Base-by-base conservation (phyloP, 2,113 vertebrate genomes). In the Daphoenositta chrysoptera region DNA sequence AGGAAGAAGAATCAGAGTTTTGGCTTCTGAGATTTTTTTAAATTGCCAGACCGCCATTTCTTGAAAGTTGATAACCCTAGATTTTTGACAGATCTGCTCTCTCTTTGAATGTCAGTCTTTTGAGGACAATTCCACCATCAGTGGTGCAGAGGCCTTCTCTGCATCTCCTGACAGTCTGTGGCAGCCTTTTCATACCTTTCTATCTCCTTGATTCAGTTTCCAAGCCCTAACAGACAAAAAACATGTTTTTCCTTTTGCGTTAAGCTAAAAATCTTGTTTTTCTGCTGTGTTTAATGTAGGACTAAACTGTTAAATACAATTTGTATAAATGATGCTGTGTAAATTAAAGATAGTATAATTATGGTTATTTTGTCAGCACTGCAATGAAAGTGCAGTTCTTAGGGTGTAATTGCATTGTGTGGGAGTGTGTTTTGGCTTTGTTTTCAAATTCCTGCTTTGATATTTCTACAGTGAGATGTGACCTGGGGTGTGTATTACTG, bases 401-500 rank as follows among this genome's bases (percentile, higher is more conserved):
- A 6, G 17, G 37, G 56, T 68, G 60, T 92, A 95, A 94, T 92
- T 84, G 85, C 88, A 53, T 48, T 78, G 79, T 78, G 93, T 94
- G 73, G 93, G 96, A 60, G 92, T 83, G 56, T 92, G 51, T 96
- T 96, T 97, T 90, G 93, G 93, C 88, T 89, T 94, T 96, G 88
- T 89, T 96, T 88, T 92, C 71, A 81, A 86, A 92, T 72, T 81
- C 76, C 40, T 92, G 14, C 83, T 81, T 92, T 84, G 94, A 90
- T 94, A 45, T 51, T 93, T 79, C 68, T 75, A 88, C 64, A 70
- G 72, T 37, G 40, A 93, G 76, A 90, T 27, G 8, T 93, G 68
- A 85, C 92, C 88, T 86, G 83, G 64, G 93, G 88, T 87, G 78
- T 89, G 71, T 77, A 8, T 90, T 94, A 64, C 69, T 96, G 93